Evolutionary conservation across 2,113 vertebrate species (phyloP), one percentile per base, ranked within the genome.

Genomic region (Hiodon alosoides): DNA sequence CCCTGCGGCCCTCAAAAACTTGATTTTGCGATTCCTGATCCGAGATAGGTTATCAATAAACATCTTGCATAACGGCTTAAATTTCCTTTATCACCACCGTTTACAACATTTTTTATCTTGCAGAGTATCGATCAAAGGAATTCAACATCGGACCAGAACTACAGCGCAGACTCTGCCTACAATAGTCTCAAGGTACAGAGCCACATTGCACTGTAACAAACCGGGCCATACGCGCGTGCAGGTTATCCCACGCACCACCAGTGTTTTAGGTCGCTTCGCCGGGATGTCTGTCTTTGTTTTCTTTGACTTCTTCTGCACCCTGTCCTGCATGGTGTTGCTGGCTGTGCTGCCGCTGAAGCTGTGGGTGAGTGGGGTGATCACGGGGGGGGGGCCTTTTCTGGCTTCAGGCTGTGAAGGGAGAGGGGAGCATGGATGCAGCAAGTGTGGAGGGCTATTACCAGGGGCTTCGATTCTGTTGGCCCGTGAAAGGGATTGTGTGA

Each of bases 171-270:
- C 69, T 89, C 92, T 62, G 93, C 94, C 0, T 99, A 99, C 87
- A 93, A 95, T 71, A 98, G 90, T 70, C 90, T 98, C 69, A 99
- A 99, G 96, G 97, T 97, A 82, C 47, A 61, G 13, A n/a, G 31
- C n/a, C 48, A 4, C 52, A 31, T 46, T 8, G 7, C 65, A 48
- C 57, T 73, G n/a, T n/a, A n/a, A n/a, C n/a, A n/a, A n/a, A n/a
- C n/a, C n/a, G n/a, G n/a, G n/a, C n/a, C n/a, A n/a, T n/a, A n/a
- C n/a, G n/a, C n/a, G 31, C 31, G 13, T 0, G 50, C 5, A 54
- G 0, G 16, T 51, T 14, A n/a, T 71, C 69, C 8, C 64, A 69
- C 58, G 50, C 50, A 70, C 3, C 8, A 59, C 53, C 7, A 16
- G n/a, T 4, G 7, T n/a, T 6, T 6, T n/a, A 9, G 14, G 53